Percentiles rank a stretch among this genome's conserved stretches.
Conservation (phyloP, 1,140 invertebrate species). For the Apis cerana region DNA sequence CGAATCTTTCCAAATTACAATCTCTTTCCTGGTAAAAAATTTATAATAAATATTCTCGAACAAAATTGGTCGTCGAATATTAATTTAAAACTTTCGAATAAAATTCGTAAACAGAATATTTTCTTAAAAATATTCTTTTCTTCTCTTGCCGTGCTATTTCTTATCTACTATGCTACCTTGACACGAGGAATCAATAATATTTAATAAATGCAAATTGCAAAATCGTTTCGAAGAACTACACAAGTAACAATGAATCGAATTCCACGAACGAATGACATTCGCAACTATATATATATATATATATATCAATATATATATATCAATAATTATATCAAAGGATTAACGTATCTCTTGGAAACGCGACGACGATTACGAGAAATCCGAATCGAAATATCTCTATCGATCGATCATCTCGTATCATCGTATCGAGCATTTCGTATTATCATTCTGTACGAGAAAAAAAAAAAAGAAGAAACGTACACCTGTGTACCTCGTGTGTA, state of each 20-base stretch:
- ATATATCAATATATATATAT: no score
- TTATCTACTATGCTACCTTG: no score
- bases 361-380: slow-evolving; percentile 22
- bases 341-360: slow-evolving; percentile 38
- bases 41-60: no score
- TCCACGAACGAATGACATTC: slow-evolving; percentile 5
- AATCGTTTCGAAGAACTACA: not conserved
- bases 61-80: no score
- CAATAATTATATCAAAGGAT: not conserved
- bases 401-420: not conserved
- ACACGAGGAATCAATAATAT: not conserved
- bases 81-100: no score
- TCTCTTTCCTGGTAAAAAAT: no score
- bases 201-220: not conserved
- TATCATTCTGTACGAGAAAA: not conserved
- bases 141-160: no score
- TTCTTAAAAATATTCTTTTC: not conserved
- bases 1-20: no score
- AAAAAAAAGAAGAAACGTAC: slow-evolving; percentile 8
- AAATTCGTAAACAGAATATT: not conserved
- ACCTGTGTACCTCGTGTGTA: no score
- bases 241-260: slow-evolving; percentile 19
- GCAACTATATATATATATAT: no score
- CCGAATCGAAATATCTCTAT: not conserved
- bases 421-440: slow-evolving; percentile 10